Evolutionary conservation across 2,888 invertebrate genomes (phyloP).

Genomic region (Incurvaria masculella): DNA sequence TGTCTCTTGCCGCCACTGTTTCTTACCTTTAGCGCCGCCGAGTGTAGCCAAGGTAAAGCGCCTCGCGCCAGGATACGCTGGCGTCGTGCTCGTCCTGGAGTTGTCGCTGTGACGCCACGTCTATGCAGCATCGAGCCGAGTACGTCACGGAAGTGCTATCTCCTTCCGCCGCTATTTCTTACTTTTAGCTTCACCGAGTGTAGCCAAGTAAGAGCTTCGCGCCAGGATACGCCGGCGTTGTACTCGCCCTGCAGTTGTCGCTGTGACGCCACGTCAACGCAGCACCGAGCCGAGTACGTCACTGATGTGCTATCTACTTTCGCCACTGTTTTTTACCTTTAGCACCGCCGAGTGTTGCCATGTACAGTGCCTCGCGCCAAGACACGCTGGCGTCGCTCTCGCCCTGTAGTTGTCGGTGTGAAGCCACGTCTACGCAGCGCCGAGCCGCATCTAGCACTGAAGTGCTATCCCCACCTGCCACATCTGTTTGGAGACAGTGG

Average conservation of each 20-base stretch:
- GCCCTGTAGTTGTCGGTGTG: constrained; percentile 55
- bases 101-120: constrained; percentile 68
- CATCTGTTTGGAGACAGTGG: constrained; percentile 52
- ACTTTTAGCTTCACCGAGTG: no score
- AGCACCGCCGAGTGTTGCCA: constrained; percentile 87
- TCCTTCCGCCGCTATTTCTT: no score
- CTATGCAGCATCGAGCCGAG: constrained; percentile 69
- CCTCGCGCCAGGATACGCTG: constrained; percentile 69
- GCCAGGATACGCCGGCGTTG: no score
- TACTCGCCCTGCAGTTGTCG: no score
- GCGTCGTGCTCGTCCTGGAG: constrained; percentile 31
- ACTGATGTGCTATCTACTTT: no score
- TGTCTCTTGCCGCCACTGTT: no score
- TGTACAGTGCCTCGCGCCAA: constrained; percentile 74
- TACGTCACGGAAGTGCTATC: constrained; percentile 73
- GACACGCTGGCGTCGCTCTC: constrained; percentile 47
- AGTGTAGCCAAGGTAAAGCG: constrained; percentile 81
- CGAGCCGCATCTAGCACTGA: constrained; percentile 76
- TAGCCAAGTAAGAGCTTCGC: no score
- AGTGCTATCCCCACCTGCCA: constrained; percentile 76
- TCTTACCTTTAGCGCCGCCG: constrained; percentile 80
- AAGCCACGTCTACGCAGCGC: constrained; percentile 70
- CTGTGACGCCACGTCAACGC: no score
- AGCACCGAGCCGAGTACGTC: no score
- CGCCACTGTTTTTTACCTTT: no score